phyloP scores from a whole-genome alignment of 2,113 vertebrate species.

The Spilogale gracilis region DNA sequence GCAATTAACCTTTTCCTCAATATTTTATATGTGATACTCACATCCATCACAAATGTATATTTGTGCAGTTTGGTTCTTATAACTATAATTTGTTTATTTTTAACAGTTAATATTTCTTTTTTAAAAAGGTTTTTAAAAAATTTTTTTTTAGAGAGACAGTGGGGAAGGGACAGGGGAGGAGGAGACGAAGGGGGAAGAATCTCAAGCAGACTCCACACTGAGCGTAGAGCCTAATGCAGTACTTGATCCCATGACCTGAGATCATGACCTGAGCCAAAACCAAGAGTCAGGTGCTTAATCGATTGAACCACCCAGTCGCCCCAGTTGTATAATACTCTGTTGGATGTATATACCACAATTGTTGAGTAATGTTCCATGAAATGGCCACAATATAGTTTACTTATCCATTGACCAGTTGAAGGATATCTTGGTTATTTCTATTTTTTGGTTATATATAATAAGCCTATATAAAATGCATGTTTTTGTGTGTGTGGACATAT shows the following conservation, averaged over 20 bases:
- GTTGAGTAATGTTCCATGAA: background rate
- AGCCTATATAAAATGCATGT: background rate
- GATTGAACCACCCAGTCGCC: background rate
- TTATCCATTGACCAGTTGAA: background rate
- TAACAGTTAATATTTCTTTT: background rate
- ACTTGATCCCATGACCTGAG: background rate
- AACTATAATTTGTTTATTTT: background rate
- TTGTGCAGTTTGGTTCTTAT: background rate
- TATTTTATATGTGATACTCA: background rate
- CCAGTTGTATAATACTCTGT: background rate
- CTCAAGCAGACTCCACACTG: background rate
- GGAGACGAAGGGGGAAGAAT: background rate
- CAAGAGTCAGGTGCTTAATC: background rate
- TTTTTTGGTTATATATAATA: slow-evolving; percentile 39
- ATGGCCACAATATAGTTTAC: background rate
- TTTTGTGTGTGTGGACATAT: background rate
- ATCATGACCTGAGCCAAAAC: background rate
- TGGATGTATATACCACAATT: background rate
- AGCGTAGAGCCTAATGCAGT: background rate
- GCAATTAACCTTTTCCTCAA: background rate
- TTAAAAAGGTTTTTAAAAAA: background rate
- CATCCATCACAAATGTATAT: background rate
- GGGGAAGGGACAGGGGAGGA: background rate
- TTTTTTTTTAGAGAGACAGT: background rate
- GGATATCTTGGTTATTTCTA: background rate